These are phyloP conservation scores for Myiotriccus ornatus DNA, from an alignment of 2,797 vertebrate genomes.

Conservation along the genomic window DNA sequence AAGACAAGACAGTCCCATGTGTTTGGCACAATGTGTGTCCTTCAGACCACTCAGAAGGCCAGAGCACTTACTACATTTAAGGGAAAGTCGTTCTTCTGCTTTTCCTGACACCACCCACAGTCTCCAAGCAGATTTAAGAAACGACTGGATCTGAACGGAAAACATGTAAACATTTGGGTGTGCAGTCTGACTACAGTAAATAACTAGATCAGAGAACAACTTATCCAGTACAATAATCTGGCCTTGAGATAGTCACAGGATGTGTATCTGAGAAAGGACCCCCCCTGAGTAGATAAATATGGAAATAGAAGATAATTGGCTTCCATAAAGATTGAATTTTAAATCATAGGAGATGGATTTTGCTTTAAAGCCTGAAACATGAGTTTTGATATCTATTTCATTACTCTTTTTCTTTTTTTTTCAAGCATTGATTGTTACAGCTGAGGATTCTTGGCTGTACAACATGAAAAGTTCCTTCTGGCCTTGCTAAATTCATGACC, in stretches of 20 bases:
- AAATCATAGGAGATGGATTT: background rate
- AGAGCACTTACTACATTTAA: background rate
- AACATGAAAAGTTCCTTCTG: background rate
- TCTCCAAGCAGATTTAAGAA: background rate
- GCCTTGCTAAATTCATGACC: background rate
- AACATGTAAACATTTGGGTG: background rate
- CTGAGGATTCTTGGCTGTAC: background rate
- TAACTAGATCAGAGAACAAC: background rate
- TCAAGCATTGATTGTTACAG: background rate
- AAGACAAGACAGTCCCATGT: background rate
- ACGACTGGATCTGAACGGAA: background rate
- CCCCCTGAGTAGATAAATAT: background rate
- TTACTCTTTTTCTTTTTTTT: background rate
- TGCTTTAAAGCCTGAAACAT: background rate
- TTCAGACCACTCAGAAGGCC: background rate
- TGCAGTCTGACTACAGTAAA: background rate
- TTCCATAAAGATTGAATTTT: background rate
- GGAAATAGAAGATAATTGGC: background rate
- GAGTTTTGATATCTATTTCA: background rate
- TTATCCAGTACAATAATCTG: background rate
- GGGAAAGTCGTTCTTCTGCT: background rate
- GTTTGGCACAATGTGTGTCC: background rate
- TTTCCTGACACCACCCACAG: background rate
- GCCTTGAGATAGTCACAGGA: background rate
- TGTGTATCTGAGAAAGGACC: background rate